Evolutionary conservation across 2,888 invertebrate genomes (phyloP).

Genomic region (Meghimatium bilineatum): DNA sequence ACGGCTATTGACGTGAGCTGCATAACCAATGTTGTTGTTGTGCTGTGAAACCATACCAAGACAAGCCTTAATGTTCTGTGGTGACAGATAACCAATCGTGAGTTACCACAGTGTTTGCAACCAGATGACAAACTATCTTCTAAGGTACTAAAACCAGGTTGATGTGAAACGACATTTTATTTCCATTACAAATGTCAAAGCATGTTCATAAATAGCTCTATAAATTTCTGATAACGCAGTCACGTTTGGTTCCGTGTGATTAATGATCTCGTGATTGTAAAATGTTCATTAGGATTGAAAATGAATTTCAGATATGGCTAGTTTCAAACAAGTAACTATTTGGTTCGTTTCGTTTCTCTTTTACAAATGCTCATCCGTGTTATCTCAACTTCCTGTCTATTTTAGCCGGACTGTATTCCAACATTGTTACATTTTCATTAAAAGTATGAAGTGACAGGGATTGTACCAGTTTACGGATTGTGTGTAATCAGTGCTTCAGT

Average conservation of each 20-base stretch:
- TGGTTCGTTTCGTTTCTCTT: background rate
- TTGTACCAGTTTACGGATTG: background rate
- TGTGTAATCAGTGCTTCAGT: background rate
- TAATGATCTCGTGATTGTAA: conserved; percentile 7
- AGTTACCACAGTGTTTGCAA: background rate
- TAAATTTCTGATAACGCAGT: background rate
- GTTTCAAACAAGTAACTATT: background rate
- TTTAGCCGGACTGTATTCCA: background rate
- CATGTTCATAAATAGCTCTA: background rate
- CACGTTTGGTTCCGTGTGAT: background rate
- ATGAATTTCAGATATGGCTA: background rate
- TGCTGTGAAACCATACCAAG: background rate
- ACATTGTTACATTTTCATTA: background rate
- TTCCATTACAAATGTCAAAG: background rate
- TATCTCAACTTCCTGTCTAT: background rate
- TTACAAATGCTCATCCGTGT: background rate
- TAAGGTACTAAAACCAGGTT: background rate
- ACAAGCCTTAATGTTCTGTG: too few species aligned
- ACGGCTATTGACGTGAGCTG: conserved; percentile 24
- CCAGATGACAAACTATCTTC: background rate
- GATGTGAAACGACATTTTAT: background rate
- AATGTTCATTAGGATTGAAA: background rate
- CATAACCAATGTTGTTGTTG: conserved; percentile 1
- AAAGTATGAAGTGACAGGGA: background rate
- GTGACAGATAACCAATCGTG: too few species aligned